phyloP scores from a whole-genome alignment of 2,797 vertebrate genomes.

The Pangasius sanitwongsei region DNA sequence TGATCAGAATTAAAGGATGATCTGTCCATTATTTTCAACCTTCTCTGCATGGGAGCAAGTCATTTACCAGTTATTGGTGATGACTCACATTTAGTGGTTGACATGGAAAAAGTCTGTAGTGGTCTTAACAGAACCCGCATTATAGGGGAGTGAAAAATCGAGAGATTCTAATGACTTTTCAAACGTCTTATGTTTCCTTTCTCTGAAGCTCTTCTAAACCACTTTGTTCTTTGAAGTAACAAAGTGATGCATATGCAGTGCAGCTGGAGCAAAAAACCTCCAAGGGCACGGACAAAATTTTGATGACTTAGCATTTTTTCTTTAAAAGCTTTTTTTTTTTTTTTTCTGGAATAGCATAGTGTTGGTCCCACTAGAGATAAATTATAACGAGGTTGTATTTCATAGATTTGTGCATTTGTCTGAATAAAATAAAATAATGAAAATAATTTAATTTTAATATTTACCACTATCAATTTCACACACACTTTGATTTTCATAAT shows the following conservation, averaged over 20 bases:
- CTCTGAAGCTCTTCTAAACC: constrained; percentile 18
- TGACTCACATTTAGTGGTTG: neutral
- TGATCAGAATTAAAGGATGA: neutral
- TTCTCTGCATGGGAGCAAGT: neutral
- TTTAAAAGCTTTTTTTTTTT: neutral
- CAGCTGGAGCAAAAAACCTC: neutral
- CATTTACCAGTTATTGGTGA: neutral
- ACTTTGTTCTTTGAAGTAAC: constrained; percentile 5
- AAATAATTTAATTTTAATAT: neutral
- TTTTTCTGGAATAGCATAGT: neutral
- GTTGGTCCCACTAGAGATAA: neutral
- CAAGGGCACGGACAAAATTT: neutral
- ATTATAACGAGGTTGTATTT: neutral
- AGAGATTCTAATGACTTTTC: neutral
- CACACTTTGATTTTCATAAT: too few species aligned
- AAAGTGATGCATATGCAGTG: constrained; percentile 30
- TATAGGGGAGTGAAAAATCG: neutral
- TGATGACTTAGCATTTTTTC: constrained; percentile 10
- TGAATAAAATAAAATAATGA: neutral
- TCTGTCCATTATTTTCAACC: neutral
- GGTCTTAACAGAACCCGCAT: constrained; percentile 8
- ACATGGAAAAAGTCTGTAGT: constrained; percentile 34
- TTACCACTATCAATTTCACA: neutral
- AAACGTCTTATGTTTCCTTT: constrained; percentile 14
- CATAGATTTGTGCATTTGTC: neutral